Evolutionary conservation across 2,888 invertebrate genomes (phyloP).

Genomic region (Drosophila borealis): DNA sequence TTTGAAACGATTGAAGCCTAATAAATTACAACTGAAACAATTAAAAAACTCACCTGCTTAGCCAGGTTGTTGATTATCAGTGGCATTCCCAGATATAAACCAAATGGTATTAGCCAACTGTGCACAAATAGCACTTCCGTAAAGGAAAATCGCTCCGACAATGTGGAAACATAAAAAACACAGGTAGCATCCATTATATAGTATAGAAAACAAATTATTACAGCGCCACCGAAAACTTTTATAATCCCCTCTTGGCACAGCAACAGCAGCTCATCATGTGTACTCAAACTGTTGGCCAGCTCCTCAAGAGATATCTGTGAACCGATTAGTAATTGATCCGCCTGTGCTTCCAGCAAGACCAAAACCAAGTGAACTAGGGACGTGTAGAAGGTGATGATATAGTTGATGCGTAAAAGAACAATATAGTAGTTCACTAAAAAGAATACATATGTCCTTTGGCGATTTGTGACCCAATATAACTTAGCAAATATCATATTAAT

Average conservation of each 20-base stretch:
- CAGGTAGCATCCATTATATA: conserved; percentile 4
- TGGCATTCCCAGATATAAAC: conserved; percentile 13
- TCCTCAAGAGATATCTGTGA: not conserved
- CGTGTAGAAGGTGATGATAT: conserved; percentile 26
- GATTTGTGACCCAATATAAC: not conserved
- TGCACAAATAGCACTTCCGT: not conserved
- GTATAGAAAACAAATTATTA: conserved; percentile 8
- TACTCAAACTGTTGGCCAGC: not conserved
- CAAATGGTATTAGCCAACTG: conserved; percentile 11
- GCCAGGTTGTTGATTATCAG: conserved; percentile 10
- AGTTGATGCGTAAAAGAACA: conserved; percentile 13
- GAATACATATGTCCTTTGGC: not conserved
- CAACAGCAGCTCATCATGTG: conserved; percentile 1
- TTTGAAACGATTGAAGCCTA: too few relatives aligned
- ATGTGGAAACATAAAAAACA: conserved; percentile 2
- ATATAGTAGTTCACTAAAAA: not conserved
- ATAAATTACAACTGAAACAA: too few relatives aligned
- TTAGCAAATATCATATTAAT: accelerated
- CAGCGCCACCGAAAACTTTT: conserved; percentile 3
- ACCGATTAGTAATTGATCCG: not conserved
- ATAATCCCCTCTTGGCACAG: not conserved
- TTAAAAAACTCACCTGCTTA: conserved; percentile 17
- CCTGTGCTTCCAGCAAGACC: not conserved
- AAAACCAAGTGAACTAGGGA: conserved; percentile 23
- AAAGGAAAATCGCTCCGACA: not conserved